These are phyloP conservation scores for Trogon surrucura DNA, from an alignment of 2,113 vertebrate species.

Conservation along the genomic window DNA sequence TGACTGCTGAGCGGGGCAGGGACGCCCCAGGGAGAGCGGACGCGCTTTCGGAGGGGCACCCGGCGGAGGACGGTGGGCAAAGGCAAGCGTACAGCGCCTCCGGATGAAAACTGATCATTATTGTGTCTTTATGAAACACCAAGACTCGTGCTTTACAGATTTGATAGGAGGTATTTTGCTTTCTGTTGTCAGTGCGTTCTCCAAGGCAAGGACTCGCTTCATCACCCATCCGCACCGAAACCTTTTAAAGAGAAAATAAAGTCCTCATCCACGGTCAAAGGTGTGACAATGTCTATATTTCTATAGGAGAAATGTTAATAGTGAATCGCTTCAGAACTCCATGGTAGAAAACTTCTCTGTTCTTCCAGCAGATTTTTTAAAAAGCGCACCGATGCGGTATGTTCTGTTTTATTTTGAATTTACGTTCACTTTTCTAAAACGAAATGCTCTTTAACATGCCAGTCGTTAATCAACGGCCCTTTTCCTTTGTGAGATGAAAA, in stretches of 20 bases:
- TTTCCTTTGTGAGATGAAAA: slow-evolving; percentile 35
- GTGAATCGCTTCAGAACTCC: slow-evolving; percentile 44
- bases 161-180: background rate
- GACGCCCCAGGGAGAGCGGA: rapidly evolving
- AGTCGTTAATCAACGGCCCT: background rate
- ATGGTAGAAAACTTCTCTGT: slow-evolving; percentile 54
- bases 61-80: background rate
- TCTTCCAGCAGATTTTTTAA: slow-evolving; percentile 58
- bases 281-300: slow-evolving; percentile 49
- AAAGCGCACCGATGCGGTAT: background rate
- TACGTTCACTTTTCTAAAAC: slow-evolving; percentile 33
- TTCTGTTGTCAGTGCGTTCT: slow-evolving; percentile 31
- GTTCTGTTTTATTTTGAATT: slow-evolving; percentile 28
- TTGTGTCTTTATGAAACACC: slow-evolving; percentile 8
- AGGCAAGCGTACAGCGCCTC: background rate
- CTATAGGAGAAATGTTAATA: slow-evolving; percentile 43
- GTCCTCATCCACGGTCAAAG: slow-evolving; percentile 14
- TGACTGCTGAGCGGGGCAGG: background rate
- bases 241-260: slow-evolving; percentile 9
- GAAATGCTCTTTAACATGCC: slow-evolving; percentile 46
- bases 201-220: slow-evolving; percentile 4
- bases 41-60: rapidly evolving
- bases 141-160: slow-evolving; percentile 44
- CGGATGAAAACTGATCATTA: background rate
- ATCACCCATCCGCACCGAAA: background rate